Percentiles rank a stretch among this genome's conserved stretches.
These are phyloP conservation scores for Vulpes ferrilata DNA, from an alignment of 2,113 vertebrate species.

Conservation along the genomic window DNA sequence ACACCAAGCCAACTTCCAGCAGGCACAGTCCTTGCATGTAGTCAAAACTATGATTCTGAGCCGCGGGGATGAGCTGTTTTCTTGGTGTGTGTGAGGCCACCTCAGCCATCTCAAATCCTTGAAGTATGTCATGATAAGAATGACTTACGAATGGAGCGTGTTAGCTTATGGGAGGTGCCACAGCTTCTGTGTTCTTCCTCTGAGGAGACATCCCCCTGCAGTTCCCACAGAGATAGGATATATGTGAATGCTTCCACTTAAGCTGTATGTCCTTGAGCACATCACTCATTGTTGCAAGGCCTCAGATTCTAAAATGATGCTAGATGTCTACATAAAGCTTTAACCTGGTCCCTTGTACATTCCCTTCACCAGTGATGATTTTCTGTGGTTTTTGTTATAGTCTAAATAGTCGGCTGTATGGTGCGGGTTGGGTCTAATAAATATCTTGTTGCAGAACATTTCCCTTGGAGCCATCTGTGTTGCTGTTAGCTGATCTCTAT, in stretches of 20 bases:
- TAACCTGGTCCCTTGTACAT: neutral
- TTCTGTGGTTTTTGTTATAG: neutral
- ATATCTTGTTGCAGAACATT: conserved; percentile 88
- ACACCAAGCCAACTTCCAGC: neutral
- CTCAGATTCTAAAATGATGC: neutral
- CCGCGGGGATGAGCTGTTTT: neutral
- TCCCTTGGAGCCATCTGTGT: conserved; percentile 91
- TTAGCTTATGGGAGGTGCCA: neutral
- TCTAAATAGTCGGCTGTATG: neutral
- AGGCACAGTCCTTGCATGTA: neutral
- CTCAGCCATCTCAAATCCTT: neutral
- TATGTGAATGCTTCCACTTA: neutral
- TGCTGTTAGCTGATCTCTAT: conserved; percentile 96
- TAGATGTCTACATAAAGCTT: neutral
- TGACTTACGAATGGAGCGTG: neutral
- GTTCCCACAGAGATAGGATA: neutral
- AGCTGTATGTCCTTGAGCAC: neutral
- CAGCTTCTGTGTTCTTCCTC: neutral
- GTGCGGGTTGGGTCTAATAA: neutral
- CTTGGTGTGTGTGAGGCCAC: neutral
- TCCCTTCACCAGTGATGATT: neutral
- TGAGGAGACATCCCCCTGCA: neutral
- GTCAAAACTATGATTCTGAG: neutral
- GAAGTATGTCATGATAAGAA: neutral
- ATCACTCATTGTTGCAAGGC: neutral